phyloP scores from a whole-genome alignment of 2,888 invertebrate species.

The Litoditis marina region DNA sequence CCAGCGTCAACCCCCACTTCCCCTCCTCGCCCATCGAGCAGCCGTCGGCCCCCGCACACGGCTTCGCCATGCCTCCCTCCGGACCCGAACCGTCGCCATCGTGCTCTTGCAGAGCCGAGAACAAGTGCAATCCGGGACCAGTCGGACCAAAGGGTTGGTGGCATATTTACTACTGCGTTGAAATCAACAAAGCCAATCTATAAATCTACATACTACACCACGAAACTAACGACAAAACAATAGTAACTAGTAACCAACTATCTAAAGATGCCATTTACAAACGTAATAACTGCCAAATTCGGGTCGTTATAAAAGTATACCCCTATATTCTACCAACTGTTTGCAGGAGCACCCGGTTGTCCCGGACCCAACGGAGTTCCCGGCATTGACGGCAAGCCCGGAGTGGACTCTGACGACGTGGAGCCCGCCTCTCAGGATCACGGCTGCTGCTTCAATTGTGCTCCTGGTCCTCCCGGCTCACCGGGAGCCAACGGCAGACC shows the following conservation, averaged over 20 bases:
- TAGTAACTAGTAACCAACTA: no score
- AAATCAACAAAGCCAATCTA: no score
- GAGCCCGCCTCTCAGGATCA: conserved; percentile 50
- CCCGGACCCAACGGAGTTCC: conserved; percentile 42
- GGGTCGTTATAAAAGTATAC: no score
- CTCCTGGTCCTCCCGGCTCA: conserved; percentile 19
- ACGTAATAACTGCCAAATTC: no score
- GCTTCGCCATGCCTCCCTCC: conserved; percentile 36
- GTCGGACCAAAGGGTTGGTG: conserved; percentile 44
- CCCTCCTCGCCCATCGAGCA: neutral
- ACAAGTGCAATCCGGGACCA: conserved; percentile 57
- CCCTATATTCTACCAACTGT: no score
- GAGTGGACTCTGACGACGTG: conserved; percentile 43
- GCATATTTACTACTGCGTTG: no score
- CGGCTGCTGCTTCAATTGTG: conserved; percentile 50
- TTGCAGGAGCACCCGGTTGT: conserved; percentile 29
- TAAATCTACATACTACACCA: no score
- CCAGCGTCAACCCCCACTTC: neutral
- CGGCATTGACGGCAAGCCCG: conserved; percentile 40
- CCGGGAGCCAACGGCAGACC: conserved; percentile 41
- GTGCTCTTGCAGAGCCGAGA: conserved; percentile 45
- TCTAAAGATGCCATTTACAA: no score
- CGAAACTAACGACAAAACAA: no score
- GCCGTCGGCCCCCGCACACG: conserved; percentile 23
- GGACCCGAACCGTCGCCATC: conserved; percentile 34